phyloP scores from a whole-genome alignment of 2,888 invertebrate species.

The Amaurobius ferox region DNA sequence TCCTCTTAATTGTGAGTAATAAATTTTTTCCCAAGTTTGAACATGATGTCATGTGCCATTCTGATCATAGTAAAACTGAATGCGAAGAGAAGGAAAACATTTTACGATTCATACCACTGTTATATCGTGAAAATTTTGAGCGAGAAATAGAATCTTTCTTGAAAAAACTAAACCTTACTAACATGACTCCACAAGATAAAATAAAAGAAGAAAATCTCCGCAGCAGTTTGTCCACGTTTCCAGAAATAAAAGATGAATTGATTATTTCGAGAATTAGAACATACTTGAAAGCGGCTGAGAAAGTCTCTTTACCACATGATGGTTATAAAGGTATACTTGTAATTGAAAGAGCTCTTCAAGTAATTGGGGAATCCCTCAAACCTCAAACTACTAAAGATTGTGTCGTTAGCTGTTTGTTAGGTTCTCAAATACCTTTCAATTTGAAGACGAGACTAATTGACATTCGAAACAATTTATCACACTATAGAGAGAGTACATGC shows the following conservation, averaged over 20 bases:
- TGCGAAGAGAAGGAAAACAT: too few relatives aligned
- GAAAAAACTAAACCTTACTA: background rate
- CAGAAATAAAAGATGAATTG: background rate
- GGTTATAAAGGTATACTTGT: background rate
- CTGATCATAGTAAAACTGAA: background rate
- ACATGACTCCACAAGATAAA: background rate
- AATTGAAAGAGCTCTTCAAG: background rate
- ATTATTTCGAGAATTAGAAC: background rate
- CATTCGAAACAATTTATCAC: background rate
- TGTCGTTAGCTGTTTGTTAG: background rate
- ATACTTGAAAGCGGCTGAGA: background rate
- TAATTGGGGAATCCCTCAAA: background rate
- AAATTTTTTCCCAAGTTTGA: background rate
- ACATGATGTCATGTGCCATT: too few relatives aligned
- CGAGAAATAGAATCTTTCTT: background rate
- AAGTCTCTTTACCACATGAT: background rate
- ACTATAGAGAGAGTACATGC: background rate
- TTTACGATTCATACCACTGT: background rate
- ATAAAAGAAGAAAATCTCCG: background rate
- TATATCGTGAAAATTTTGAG: too few relatives aligned
- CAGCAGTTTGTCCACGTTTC: background rate
- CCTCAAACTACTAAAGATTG: background rate
- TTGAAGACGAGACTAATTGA: background rate
- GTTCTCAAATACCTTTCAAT: background rate
- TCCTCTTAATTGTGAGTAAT: background rate